These are phyloP conservation scores for Cricetomys ansorgei DNA, from an alignment of 2,113 vertebrate species.

Conservation along the genomic window DNA sequence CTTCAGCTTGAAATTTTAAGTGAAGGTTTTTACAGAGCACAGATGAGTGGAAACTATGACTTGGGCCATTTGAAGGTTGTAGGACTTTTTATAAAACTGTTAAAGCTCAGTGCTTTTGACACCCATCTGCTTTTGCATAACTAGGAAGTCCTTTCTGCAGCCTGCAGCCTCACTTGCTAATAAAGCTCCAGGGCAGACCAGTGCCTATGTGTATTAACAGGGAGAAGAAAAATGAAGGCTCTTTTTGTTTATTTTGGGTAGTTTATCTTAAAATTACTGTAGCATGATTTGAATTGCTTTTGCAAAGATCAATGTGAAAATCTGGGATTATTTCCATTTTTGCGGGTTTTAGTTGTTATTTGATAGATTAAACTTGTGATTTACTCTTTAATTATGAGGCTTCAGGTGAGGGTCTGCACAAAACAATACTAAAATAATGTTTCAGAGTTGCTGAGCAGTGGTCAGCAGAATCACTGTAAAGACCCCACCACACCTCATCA, in stretches of 20 bases:
- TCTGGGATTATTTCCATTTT: constrained; percentile 6
- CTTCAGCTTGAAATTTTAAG: constrained; percentile 77
- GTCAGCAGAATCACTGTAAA: constrained; percentile 62
- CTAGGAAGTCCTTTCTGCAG: constrained; percentile 73
- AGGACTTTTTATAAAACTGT: constrained; percentile 76
- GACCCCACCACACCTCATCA: constrained; percentile 22
- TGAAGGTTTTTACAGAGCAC: constrained; percentile 68
- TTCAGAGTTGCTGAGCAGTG: constrained; percentile 48
- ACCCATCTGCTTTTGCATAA: constrained; percentile 59
- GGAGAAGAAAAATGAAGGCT: constrained; percentile 29
- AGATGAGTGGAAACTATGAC: constrained; percentile 79
- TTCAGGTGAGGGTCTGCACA: constrained; percentile 51
- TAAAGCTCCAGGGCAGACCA: constrained; percentile 57
- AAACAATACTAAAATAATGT: constrained; percentile 69
- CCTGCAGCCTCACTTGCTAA: constrained; percentile 73
- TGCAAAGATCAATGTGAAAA: constrained; percentile 60
- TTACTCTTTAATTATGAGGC: constrained; percentile 49
- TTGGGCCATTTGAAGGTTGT: constrained; percentile 67
- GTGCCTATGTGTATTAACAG: constrained; percentile 6
- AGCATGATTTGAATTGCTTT: constrained; percentile 63
- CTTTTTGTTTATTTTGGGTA: not conserved
- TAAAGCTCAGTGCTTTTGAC: constrained; percentile 78
- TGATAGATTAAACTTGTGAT: constrained; percentile 76
- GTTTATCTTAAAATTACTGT: constrained; percentile 66
- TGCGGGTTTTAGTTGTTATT: constrained; percentile 19